phyloP scores from a whole-genome alignment of 2,888 invertebrate species.

The Altica lythri region DNA sequence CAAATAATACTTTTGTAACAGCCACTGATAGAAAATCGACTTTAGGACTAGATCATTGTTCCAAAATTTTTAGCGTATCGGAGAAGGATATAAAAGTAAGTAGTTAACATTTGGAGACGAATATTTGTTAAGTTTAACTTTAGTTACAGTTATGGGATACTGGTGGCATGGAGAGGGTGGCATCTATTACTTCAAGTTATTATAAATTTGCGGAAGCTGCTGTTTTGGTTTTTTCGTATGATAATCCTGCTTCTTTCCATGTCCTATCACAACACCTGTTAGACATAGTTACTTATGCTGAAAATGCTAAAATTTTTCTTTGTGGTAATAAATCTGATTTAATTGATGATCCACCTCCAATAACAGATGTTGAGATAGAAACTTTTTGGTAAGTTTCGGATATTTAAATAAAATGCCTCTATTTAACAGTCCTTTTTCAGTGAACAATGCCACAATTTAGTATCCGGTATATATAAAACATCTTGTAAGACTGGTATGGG shows the following conservation, averaged over 20 bases:
- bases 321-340: slow-evolving; percentile 92
- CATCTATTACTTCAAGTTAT: slow-evolving; percentile 92
- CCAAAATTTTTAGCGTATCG: slow-evolving; percentile 75
- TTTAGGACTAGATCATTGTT: slow-evolving; percentile 88
- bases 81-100: slow-evolving; percentile 80
- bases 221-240: slow-evolving; percentile 86
- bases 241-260: slow-evolving; percentile 91
- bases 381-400: slow-evolving; percentile 71
- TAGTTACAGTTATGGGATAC: slow-evolving; percentile 96
- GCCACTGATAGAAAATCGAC: slow-evolving; percentile 84
- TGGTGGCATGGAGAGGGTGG: slow-evolving; percentile 95
- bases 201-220: slow-evolving; percentile 96
- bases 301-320: slow-evolving; percentile 92
- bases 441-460: slow-evolving; percentile 89
- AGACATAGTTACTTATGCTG: slow-evolving; percentile 92
- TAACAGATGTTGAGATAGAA: slow-evolving; percentile 86
- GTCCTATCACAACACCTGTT: slow-evolving; percentile 88
- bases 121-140: slow-evolving; percentile 18
- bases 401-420: background rate
- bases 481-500: slow-evolving; percentile 88
- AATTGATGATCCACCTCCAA: slow-evolving; percentile 74
- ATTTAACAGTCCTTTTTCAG: slow-evolving; percentile 58
- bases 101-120: slow-evolving; percentile 30
- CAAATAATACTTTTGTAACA: slow-evolving; percentile 86
- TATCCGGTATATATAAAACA: slow-evolving; percentile 86